Evolutionary conservation across 1,140 invertebrate species (phyloP).

Genomic region (Planococcus citri): DNA sequence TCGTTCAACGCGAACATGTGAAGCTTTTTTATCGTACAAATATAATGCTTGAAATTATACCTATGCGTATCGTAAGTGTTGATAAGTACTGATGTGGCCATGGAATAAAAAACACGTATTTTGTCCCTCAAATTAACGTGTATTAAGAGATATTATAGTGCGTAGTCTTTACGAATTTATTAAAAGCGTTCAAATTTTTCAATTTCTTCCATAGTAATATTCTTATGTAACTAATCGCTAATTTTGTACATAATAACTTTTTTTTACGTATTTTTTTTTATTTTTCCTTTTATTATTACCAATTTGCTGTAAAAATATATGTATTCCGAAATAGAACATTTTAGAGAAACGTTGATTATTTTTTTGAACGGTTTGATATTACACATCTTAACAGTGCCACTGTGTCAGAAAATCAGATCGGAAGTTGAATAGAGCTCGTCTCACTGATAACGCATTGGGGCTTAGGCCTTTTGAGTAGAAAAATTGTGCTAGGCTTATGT

Average conservation of each 20-base stretch:
- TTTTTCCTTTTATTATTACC: not conserved
- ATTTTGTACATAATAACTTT: not conserved
- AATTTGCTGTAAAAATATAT: not conserved
- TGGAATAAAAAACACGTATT: too few species aligned
- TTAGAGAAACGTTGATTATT: not conserved
- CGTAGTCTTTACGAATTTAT: not conserved
- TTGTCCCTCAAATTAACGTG: too few species aligned
- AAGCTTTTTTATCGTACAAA: not conserved
- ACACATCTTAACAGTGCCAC: too few species aligned
- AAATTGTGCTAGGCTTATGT: too few species aligned
- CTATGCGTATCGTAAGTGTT: not conserved
- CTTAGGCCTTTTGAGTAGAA: too few species aligned
- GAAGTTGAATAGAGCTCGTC: too few species aligned
- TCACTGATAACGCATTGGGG: too few species aligned
- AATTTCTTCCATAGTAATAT: not conserved
- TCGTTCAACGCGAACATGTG: not conserved
- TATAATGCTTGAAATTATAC: not conserved
- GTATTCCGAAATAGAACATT: not conserved
- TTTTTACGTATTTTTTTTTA: not conserved
- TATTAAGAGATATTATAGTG: too few species aligned
- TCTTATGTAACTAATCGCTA: not conserved
- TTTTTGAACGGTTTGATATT: not conserved
- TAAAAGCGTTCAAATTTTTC: not conserved
- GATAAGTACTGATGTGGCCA: too few species aligned
- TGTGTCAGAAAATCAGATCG: too few species aligned